These are phyloP conservation scores for Gymnopithys bicolor DNA, from an alignment of 2,797 vertebrate genomes.

Conservation along the genomic window DNA sequence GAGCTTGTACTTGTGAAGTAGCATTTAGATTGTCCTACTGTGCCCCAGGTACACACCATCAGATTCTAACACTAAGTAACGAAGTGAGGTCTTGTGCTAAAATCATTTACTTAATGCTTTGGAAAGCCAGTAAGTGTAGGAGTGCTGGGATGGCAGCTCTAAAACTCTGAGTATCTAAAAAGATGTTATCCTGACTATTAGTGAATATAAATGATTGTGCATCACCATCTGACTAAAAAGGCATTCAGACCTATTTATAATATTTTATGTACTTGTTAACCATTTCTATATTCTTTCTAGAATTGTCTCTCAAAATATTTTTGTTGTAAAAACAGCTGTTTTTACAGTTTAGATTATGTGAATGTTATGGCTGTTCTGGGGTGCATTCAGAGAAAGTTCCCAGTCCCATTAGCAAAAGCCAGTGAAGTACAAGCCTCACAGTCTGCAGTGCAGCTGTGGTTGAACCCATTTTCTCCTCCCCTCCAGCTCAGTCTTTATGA, in stretches of 20 bases:
- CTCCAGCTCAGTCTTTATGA: neutral
- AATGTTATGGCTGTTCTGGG: neutral
- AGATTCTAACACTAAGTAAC: neutral
- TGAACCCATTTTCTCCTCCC: neutral
- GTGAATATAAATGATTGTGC: neutral
- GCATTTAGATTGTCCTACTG: neutral
- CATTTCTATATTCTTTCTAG: neutral
- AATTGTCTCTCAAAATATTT: neutral
- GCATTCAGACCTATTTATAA: neutral
- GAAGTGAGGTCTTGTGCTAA: neutral
- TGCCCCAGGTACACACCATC: neutral
- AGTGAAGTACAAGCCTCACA: neutral
- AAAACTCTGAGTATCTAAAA: neutral
- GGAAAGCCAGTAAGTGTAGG: neutral
- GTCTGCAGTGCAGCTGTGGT: neutral
- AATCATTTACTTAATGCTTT: neutral
- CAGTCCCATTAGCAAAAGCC: neutral
- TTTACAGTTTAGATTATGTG: neutral
- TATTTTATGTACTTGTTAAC: neutral
- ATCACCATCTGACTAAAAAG: neutral
- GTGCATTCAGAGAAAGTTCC: neutral
- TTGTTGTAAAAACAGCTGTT: neutral
- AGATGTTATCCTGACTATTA: neutral
- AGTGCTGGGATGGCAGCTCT: neutral
- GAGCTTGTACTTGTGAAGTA: neutral